phyloP scores from a whole-genome alignment of 2,797 vertebrate genomes.

The Neomorphus geoffroyi region DNA sequence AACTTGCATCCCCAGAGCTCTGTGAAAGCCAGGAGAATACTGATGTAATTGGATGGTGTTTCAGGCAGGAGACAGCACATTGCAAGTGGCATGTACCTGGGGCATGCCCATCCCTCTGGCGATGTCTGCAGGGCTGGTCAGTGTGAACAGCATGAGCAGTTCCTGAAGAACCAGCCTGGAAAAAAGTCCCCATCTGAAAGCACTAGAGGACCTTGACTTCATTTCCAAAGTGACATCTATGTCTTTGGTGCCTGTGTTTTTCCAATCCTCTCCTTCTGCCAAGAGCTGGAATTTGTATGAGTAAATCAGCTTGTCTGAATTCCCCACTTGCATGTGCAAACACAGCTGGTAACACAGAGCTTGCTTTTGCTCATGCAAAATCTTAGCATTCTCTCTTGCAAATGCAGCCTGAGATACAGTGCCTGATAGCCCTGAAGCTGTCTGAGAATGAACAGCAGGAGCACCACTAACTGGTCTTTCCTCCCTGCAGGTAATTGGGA shows the following conservation, averaged over 20 bases:
- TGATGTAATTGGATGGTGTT: neutral
- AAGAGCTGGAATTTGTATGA: neutral
- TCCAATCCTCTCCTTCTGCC: neutral
- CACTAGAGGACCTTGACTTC: neutral
- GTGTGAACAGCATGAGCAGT: neutral
- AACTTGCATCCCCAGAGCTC: neutral
- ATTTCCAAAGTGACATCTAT: neutral
- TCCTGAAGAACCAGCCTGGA: neutral
- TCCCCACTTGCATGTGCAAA: neutral
- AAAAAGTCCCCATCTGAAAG: neutral
- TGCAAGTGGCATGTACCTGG: neutral
- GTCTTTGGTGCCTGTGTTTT: neutral
- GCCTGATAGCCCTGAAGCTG: neutral
- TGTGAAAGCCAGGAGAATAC: neutral
- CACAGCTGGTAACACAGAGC: neutral
- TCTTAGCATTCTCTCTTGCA: neutral
- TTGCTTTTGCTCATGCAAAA: neutral
- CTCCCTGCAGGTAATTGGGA: constrained; percentile 91
- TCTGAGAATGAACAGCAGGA: neutral
- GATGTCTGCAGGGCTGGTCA: neutral
- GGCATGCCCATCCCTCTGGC: neutral
- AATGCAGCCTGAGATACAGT: neutral
- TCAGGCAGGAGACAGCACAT: neutral
- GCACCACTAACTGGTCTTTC: neutral
- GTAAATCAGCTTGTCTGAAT: neutral